Percentiles rank a stretch among this genome's conserved stretches.
These are phyloP conservation scores for Phodopus roborovskii DNA, from an alignment of 2,113 vertebrate genomes.

Conservation along the genomic window DNA sequence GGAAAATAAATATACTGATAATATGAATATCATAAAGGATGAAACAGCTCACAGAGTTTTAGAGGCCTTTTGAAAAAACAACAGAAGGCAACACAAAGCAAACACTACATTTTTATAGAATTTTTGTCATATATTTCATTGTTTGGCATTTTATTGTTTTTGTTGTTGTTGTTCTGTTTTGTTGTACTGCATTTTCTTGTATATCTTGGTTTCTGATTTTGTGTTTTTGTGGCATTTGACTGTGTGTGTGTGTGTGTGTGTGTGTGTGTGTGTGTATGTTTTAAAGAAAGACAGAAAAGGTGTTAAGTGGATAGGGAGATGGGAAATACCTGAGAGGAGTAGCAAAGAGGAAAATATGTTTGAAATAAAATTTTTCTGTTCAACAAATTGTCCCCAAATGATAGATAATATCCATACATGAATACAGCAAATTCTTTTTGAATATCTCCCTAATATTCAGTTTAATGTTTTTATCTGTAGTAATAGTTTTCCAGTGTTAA, in stretches of 20 bases:
- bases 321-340: neutral
- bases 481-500: neutral
- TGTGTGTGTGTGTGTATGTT: neutral
- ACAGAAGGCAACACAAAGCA: neutral
- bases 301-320: neutral
- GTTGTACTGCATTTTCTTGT: too few relatives aligned
- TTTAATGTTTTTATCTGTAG: neutral
- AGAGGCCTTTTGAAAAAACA: neutral
- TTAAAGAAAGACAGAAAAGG: neutral
- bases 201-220: neutral
- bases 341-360: neutral
- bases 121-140: neutral
- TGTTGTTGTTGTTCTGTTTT: too few relatives aligned
- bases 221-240: neutral
- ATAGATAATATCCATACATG: neutral
- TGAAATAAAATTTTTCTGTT: neutral
- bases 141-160: neutral
- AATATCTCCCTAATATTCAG: neutral
- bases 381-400: neutral
- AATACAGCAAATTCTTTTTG: neutral
- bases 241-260: neutral
- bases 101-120: neutral
- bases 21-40: neutral
- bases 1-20: neutral
- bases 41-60: neutral